Base-by-base conservation (phyloP, 2,888 invertebrate genomes). In the Cremastinae sp. region DNA sequence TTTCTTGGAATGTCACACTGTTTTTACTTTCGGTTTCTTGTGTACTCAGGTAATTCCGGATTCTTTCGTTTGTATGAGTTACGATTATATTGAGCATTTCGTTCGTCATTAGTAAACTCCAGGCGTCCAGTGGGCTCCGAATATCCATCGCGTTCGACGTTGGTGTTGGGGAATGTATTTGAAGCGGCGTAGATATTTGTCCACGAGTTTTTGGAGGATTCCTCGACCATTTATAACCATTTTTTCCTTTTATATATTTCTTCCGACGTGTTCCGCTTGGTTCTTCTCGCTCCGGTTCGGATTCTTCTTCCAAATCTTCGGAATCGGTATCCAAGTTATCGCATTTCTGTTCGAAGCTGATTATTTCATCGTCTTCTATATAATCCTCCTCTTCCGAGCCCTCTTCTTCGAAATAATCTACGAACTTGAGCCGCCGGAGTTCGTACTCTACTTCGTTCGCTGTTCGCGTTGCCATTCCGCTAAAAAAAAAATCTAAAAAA, bases 291-390 rank as follows among this genome's bases (percentile, higher is more conserved):
- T 49, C 4, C 61, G 38, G 18, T 18, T 38, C 41, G 22, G 51
- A 51, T 51, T 51, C 51, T 51, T 51, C 51, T 20, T 51, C 22
- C 8, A 20, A 51, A 51, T 51, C 45, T 47, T 14, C 45, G 14
- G 12, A 47, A 47, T 12, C 8, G 12, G n/a, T 16, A 47, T 47
- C 2, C 14, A 43, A 43, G 3, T 43, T 16, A 20, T 49, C 49
- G 49, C 49, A 49, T 49, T 49, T 20, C 18, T 49, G 18, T n/a
- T 51, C 20, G 9, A 20, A 22, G 10, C 22, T 51, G 4, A 22
- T 22, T 18, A 8, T 22, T 18, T 51, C 20, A 18, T 51, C 20
- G 8, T 51, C 51, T 22, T 51, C 51, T 8, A 51, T 22, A n/a
- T 20, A 20, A 18, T 51, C 51, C n/a, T 22, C 51, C 20, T 51